Base-by-base conservation (phyloP, 1,140 invertebrate genomes). In the Globodera rostochiensis region DNA sequence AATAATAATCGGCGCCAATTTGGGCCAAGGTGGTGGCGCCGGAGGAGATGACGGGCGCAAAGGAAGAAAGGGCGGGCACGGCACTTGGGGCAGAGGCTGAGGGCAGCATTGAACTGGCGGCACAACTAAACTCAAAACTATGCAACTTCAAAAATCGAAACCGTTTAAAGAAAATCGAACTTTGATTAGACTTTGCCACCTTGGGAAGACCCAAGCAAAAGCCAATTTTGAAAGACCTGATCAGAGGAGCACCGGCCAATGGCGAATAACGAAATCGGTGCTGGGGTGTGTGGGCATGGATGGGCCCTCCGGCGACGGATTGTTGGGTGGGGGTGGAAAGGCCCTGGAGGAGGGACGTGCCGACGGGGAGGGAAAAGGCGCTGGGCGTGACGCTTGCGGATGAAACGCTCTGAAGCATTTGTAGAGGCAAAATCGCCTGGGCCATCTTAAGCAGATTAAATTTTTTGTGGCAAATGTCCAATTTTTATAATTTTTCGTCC, bases 181-280 rank as follows among this genome's bases (percentile, higher is more conserved):
- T 36, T 36, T 36, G 36, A 36, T 36, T 36, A 1, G 1, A 36
- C 36, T 36, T 36, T 36, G 2, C 3, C 25, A 2, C 25, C 25
- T 36, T 36, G 25, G 25, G 25, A 36, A 36, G 25, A 36, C 6
- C 13, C 6, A n/a, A 25, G n/a, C 36, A 45, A n/a, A 13, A 47
- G 53, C 19, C 25, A 75, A 47, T 7, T 64, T 70, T 19, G 6
- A 13, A 45, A 49, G n/a, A 47, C 45, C 71, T 84, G 9, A 82
- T 82, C 64, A 86, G 64, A 50, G 84, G 81, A 21, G 95, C 95
- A 86, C 95, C 82, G 11, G 84, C 95, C 91, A 97, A 92, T 87
- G 96, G 96, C 88, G 95, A 97, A 92, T 97, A 98, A 92, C 95
- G 94, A 91, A 77, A 92, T 91, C 36, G 88, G 87, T 89, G 94